These are phyloP conservation scores for Brachyopa scutellaris DNA, from an alignment of 2,888 invertebrate species.

Conservation along the genomic window DNA sequence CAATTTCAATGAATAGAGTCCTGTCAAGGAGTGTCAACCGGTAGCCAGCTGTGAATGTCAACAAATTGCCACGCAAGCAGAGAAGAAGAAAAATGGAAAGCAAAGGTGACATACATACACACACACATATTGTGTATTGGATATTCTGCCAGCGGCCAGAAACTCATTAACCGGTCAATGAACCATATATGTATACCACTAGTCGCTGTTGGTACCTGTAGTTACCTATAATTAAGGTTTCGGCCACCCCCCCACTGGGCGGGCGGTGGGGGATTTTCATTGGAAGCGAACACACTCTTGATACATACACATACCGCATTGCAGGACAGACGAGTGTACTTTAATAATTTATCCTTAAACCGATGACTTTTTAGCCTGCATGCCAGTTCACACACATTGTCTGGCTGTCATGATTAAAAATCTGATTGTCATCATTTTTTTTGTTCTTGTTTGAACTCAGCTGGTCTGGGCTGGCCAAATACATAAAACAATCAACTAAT, in stretches of 20 bases:
- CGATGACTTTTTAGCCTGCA: neutral
- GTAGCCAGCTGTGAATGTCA: neutral
- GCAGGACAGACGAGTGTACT: too few relatives aligned
- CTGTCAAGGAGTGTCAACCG: too few relatives aligned
- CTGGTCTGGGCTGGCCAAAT: too few relatives aligned
- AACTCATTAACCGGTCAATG: constrained; percentile 25
- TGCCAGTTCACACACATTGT: constrained; percentile 1
- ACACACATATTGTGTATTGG: neutral
- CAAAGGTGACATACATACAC: neutral
- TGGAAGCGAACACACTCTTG: too few relatives aligned
- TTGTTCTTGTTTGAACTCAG: too few relatives aligned
- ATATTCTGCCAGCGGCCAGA: constrained; percentile 7
- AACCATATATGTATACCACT: neutral
- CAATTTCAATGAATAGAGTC: neutral
- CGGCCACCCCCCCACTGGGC: too few relatives aligned
- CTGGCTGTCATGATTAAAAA: constrained; percentile 7
- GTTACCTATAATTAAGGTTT: constrained; percentile 23
- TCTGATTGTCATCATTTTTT: constrained; percentile 9
- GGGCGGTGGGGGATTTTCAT: too few relatives aligned
- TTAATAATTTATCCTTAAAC: neutral
- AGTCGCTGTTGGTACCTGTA: too few relatives aligned
- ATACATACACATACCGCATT: too few relatives aligned
- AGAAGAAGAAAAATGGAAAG: neutral
- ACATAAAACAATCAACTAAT: too few relatives aligned
- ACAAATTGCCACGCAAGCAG: neutral